A percentile compares a stretch with the other conserved stretches of the same genome.
phyloP scores from a whole-genome alignment of 2,113 vertebrate genomes.

The Zosterops japonicus region DNA sequence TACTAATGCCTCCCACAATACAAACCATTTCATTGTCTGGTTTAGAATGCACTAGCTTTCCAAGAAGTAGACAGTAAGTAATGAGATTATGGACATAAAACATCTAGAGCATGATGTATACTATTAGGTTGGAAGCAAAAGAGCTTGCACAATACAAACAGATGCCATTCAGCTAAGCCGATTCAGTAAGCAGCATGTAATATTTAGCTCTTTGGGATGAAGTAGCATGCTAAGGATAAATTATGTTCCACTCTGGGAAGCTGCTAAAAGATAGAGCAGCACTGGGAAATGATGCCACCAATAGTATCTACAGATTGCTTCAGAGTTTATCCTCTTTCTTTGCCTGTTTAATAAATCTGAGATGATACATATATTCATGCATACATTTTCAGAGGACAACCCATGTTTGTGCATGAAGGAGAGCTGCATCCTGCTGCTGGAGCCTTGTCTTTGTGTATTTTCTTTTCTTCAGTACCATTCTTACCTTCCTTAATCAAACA shows the following conservation, averaged over 20 bases:
- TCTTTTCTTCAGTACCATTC: not conserved
- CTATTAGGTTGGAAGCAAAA: not conserved
- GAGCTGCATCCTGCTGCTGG: not conserved
- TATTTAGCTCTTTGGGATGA: not conserved
- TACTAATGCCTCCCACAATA: not conserved
- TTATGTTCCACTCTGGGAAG: not conserved
- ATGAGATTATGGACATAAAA: not conserved
- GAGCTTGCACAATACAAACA: not conserved
- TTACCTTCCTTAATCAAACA: not conserved
- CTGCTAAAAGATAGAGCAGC: not conserved
- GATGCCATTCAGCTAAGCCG: not conserved
- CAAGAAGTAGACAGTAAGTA: not conserved
- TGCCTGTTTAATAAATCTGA: not conserved
- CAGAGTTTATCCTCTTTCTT: not conserved
- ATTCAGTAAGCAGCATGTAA: not conserved
- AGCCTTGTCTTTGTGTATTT: not conserved
- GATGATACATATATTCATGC: not conserved
- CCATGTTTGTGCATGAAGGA: not conserved
- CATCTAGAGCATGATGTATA: not conserved
- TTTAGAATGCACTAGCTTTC: not conserved
- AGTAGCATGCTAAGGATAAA: not conserved
- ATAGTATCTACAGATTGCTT: not conserved
- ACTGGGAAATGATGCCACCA: not conserved
- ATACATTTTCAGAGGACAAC: not conserved
- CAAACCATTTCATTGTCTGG: not conserved